Percentiles rank a stretch among this genome's conserved stretches.
Evolutionary conservation across 2,888 invertebrate genomes (phyloP).

Genomic region (Drosophila cognata): DNA sequence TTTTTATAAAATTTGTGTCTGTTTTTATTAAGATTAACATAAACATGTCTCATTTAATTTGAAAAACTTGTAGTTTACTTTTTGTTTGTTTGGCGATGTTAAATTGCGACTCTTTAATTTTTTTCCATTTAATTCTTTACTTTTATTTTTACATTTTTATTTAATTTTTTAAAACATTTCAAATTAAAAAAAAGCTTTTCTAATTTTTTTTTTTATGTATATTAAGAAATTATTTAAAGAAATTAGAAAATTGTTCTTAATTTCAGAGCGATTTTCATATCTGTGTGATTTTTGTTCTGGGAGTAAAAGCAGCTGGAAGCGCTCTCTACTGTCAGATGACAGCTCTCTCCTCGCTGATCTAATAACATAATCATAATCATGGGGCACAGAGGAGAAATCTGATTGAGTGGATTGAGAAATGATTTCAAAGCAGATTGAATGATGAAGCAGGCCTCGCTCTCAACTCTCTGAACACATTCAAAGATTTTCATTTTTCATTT

Average conservation of each 20-base stretch:
- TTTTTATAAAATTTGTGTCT: background rate
- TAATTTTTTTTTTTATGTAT: too few relatives aligned
- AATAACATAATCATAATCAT: background rate
- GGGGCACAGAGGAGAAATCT: background rate
- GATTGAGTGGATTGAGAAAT: background rate
- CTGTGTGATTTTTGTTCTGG: background rate
- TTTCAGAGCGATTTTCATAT: background rate
- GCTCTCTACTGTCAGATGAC: background rate
- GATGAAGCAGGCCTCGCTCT: conserved; percentile 24
- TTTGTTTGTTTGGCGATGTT: too few relatives aligned
- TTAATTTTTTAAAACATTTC: too few relatives aligned
- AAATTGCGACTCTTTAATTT: too few relatives aligned
- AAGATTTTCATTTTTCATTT: conserved; percentile 27
- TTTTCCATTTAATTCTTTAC: too few relatives aligned
- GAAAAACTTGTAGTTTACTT: too few relatives aligned
- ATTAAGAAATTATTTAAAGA: too few relatives aligned
- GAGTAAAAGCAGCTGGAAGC: background rate
- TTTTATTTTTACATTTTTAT: too few relatives aligned
- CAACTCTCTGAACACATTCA: background rate
- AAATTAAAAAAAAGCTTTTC: too few relatives aligned
- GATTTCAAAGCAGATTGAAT: background rate
- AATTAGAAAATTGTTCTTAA: too few relatives aligned
- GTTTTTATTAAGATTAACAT: too few relatives aligned
- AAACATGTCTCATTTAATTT: too few relatives aligned
- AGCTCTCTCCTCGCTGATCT: background rate